A percentile compares a stretch with the other conserved stretches of the same genome.
Conservation (phyloP, 2,113 vertebrate genomes). For the Odontesthes bonariensis region DNA sequence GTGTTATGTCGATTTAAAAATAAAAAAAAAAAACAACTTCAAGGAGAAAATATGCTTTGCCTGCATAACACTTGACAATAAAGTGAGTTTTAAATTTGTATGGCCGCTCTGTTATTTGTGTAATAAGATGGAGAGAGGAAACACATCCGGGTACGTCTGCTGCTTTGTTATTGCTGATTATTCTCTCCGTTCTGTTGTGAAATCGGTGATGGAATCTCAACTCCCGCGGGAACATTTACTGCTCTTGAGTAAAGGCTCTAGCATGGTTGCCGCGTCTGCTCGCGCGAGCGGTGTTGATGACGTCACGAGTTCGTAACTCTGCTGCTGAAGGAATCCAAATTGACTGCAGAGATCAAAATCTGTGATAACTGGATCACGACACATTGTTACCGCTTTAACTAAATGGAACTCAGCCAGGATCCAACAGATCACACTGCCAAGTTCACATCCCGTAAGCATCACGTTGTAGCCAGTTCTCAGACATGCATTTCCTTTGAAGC, state of each 20-base stretch:
- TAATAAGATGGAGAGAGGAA: background rate
- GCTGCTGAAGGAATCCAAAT: background rate
- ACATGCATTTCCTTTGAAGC: no score
- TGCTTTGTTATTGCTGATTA: background rate
- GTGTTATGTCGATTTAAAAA: conserved; percentile 92
- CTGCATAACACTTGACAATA: conserved; percentile 97
- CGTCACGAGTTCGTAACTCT: no score
- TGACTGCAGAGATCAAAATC: background rate
- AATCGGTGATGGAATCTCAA: conserved; percentile 11
- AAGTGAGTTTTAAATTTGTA: conserved; percentile 85
- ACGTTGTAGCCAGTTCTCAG: no score
- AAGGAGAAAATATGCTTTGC: conserved; percentile 90
- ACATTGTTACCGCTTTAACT: background rate
- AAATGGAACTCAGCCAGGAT: no score
- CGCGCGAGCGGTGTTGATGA: no score
- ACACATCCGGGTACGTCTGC: background rate
- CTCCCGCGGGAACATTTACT: conserved; percentile 17
- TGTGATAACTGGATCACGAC: background rate
- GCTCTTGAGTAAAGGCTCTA: background rate
- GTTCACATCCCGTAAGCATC: no score
- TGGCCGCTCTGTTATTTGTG: conserved; percentile 39
- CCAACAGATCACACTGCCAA: no score
- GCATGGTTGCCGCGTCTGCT: no score
- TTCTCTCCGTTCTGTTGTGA: conserved; percentile 39
- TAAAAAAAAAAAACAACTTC: conserved; percentile 66